Base-by-base conservation (phyloP, 2,797 vertebrate genomes). In the Picus viridis region DNA sequence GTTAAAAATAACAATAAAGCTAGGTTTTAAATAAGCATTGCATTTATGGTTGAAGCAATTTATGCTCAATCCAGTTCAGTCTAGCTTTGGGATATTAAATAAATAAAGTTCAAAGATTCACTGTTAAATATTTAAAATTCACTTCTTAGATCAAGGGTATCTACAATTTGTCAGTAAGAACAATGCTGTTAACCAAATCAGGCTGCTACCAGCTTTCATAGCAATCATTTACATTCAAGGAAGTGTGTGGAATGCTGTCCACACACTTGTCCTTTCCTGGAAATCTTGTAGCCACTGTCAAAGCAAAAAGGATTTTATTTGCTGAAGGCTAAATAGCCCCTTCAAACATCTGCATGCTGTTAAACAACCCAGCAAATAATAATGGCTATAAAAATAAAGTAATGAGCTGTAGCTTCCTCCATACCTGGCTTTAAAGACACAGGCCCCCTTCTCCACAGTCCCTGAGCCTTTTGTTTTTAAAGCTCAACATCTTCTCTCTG, bases 361-460 rank as follows among this genome's bases (percentile, higher is more conserved):
- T 83, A 87, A 89, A 82, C 24, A 91, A 47, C 36, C n/a, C 77
- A 89, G 73, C 65, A 92, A 93, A 70, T 49, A 92, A 77, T 43
- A 86, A 86, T 77, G 36, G 27, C 67, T 78, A 16, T 72, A 90
- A 94, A 95, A 89, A 85, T 30, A 81, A 65, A 77, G 70, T 59
- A 83, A 91, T 86, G 65, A 86, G 70, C 70, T 91, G 63, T 83
- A 90, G 63, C 58, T 54, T 83, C 73, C 90, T 88, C 70, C 41
- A 51, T 65, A 79, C 59, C 80, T 94, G 67, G 15, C 30, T 74
- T 91, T 91, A 77, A 83, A 77, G 76, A 71, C n/a, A 59, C 23
- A 68, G 58, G 34, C 13, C 30, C 27, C 41, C 14, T 87, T 81
- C 56, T 24, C 18, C 56, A 47, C 27, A 65, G 34, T 43, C 71